Evolutionary conservation across 2,888 invertebrate genomes (phyloP).

Genomic region (Aspidapion aeneum): DNA sequence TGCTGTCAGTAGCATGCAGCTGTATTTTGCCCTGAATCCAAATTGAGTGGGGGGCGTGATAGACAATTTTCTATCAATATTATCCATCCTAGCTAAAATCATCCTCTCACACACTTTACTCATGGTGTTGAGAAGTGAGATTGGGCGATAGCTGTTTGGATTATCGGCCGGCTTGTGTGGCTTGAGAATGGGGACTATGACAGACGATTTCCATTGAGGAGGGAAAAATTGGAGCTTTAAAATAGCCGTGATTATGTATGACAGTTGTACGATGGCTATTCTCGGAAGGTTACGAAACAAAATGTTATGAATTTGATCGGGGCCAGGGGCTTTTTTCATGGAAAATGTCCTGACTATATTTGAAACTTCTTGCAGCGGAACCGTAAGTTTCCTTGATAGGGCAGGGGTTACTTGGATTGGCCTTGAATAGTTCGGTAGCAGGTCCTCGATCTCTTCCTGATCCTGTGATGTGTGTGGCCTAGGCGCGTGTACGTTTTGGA

Average conservation of each 20-base stretch:
- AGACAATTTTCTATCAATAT: neutral
- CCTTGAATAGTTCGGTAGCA: neutral
- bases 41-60: neutral
- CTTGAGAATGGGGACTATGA: neutral
- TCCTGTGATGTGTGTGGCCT: neutral
- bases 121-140: conserved; percentile 3
- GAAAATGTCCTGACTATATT: conserved; percentile 8
- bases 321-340: conserved; percentile 25
- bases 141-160: conserved; percentile 4
- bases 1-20: neutral
- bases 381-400: no score
- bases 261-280: no score
- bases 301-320: no score
- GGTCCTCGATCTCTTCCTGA: neutral
- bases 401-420: no score
- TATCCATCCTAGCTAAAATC: neutral
- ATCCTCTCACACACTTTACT: neutral
- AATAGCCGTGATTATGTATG: no score
- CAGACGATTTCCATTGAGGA: conserved; percentile 25
- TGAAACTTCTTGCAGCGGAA: neutral
- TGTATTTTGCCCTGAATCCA: neutral
- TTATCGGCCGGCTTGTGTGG: neutral
- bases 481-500: neutral
- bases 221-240: no score
- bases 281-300: conserved; percentile 13